A percentile compares a stretch with the other conserved stretches of the same genome.
Evolutionary conservation across 2,888 invertebrate species (phyloP).

Genomic region (Oscheius sp.): DNA sequence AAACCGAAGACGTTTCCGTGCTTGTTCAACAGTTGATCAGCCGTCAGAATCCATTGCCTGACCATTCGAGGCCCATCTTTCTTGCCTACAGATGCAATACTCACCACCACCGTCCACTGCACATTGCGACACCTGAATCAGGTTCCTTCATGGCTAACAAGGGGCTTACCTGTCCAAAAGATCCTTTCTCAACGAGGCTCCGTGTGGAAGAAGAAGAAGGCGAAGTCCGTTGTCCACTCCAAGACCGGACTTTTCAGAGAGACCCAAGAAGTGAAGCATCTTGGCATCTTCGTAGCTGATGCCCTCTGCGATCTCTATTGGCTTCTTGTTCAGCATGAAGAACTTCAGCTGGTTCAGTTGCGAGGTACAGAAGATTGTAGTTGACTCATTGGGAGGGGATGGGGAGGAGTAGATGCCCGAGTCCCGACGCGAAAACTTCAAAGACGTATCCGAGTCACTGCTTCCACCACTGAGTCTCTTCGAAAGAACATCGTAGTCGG

Average conservation of each 20-base stretch:
- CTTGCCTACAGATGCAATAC: constrained; percentile 7
- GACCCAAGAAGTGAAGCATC: constrained; percentile 21
- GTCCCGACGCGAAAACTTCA: background rate
- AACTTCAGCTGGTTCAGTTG: constrained; percentile 32
- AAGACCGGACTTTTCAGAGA: constrained; percentile 26
- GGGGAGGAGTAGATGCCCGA: constrained; percentile 36
- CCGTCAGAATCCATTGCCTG: constrained; percentile 33
- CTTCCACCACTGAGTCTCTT: constrained; percentile 35
- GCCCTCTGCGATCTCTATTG: constrained; percentile 27
- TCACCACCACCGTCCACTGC: constrained; percentile 31
- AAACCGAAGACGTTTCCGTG: constrained; percentile 35
- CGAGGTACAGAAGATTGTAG: constrained; percentile 18
- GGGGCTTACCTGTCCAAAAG: constrained; percentile 17
- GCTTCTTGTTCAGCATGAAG: constrained; percentile 26
- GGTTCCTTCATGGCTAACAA: background rate
- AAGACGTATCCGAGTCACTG: constrained; percentile 16
- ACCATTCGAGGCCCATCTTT: constrained; percentile 23
- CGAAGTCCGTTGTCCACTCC: constrained; percentile 35
- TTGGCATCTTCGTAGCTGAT: constrained; percentile 34
- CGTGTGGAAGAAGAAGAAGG: constrained; percentile 29
- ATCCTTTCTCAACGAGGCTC: constrained; percentile 21
- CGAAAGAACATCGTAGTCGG: constrained; percentile 10
- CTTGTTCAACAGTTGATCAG: constrained; percentile 17
- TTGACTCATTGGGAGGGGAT: constrained; percentile 36
- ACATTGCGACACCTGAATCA: constrained; percentile 32